Conservation (phyloP, 1,140 invertebrate genomes). For the Drosophila simulans region DNA sequence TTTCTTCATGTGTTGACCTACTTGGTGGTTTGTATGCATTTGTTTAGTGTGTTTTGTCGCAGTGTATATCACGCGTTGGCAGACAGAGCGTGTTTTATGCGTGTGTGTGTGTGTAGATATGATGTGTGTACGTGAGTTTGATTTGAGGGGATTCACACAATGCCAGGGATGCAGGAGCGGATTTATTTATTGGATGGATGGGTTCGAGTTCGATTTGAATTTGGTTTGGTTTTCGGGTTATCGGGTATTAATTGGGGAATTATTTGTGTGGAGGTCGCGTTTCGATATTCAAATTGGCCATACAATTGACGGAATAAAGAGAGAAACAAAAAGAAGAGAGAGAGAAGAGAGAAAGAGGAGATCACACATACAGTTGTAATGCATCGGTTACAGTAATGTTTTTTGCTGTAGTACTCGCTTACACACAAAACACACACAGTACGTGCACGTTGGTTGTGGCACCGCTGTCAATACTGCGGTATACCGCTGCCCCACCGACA, state of each 20-base stretch:
- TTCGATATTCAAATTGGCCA: slow-evolving; percentile 55
- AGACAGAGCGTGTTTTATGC: slow-evolving; percentile 25
- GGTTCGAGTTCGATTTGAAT: slow-evolving; percentile 19
- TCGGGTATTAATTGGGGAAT: slow-evolving; percentile 11
- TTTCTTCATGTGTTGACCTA: slow-evolving; percentile 95
- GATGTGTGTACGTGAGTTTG: slow-evolving; percentile 24
- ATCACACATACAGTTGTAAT: slow-evolving; percentile 83
- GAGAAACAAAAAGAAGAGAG: slow-evolving; percentile 83
- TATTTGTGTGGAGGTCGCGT: slow-evolving; percentile 41
- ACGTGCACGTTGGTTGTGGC: slow-evolving; percentile 66
- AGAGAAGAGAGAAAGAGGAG: slow-evolving; percentile 81
- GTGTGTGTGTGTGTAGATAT: slow-evolving; percentile 23
- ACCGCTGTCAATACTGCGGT: slow-evolving; percentile 25
- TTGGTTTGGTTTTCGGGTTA: slow-evolving; percentile 29
- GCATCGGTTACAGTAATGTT: slow-evolving; percentile 76
- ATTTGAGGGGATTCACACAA: slow-evolving; percentile 30
- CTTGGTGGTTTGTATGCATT: slow-evolving; percentile 81
- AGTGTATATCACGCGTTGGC: slow-evolving; percentile 38
- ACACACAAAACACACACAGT: slow-evolving; percentile 79
- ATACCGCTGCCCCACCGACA: slow-evolving; percentile 39
- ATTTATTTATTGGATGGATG: slow-evolving; percentile 16
- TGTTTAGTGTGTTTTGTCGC: slow-evolving; percentile 73
- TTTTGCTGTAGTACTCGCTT: slow-evolving; percentile 68
- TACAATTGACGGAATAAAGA: slow-evolving; percentile 77
- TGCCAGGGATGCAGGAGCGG: slow-evolving; percentile 37